These are phyloP conservation scores for Apeltes quadracus DNA, from an alignment of 2,113 vertebrate species.

Conservation along the genomic window DNA sequence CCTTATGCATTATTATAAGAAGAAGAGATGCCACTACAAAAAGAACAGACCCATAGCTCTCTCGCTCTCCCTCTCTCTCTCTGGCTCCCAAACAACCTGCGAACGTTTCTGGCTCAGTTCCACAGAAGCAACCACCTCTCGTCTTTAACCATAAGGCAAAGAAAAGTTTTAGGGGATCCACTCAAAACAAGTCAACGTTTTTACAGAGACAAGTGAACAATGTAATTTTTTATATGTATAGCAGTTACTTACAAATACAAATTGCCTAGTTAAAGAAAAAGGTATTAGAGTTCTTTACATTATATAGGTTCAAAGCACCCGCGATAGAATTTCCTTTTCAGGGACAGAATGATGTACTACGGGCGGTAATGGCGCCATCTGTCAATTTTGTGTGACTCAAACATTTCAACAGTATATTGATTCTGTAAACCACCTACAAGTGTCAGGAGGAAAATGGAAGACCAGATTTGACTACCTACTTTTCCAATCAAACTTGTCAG, in stretches of 20 bases:
- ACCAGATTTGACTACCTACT: slow-evolving; percentile 58
- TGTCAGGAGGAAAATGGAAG: slow-evolving; percentile 62
- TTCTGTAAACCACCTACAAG: slow-evolving; percentile 34
- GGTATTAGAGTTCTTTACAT: slow-evolving; percentile 45
- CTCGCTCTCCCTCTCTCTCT: slow-evolving; percentile 24
- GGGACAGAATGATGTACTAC: slow-evolving; percentile 34
- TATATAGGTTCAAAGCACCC: slow-evolving; percentile 41
- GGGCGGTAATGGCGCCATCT: slow-evolving; percentile 49
- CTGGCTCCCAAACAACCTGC: slow-evolving; percentile 39
- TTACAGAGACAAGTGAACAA: slow-evolving; percentile 51
- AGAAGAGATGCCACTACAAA: slow-evolving; percentile 71
- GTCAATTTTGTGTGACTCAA: slow-evolving; percentile 38
- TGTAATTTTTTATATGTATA: slow-evolving; percentile 45
- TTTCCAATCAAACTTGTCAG: slow-evolving; percentile 17
- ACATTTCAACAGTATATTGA: slow-evolving; percentile 36
- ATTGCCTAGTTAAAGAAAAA: slow-evolving; percentile 35
- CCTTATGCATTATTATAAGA: slow-evolving; percentile 74
- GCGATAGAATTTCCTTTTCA: slow-evolving; percentile 29
- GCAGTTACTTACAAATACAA: slow-evolving; percentile 55
- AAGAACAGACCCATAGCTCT: slow-evolving; percentile 59
- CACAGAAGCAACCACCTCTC: slow-evolving; percentile 61
- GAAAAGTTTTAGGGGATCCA: slow-evolving; percentile 42
- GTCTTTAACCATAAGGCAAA: slow-evolving; percentile 47
- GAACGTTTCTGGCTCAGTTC: slow-evolving; percentile 61
- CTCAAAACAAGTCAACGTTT: slow-evolving; percentile 54